Evolutionary conservation across 2,797 vertebrate species (phyloP).

Genomic region (Strix occidentalis): DNA sequence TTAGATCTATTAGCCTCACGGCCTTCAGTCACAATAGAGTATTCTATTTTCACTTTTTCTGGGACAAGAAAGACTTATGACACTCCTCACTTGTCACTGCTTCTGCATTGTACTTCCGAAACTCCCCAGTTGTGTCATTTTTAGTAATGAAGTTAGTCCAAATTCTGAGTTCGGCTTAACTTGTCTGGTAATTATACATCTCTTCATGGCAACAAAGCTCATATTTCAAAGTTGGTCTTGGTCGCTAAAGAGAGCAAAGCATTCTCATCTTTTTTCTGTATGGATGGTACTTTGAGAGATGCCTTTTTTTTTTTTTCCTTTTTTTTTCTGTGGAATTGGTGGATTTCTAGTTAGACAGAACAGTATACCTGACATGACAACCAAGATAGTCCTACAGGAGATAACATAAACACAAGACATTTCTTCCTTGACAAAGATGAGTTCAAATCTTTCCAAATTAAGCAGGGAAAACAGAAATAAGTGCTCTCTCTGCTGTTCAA

Average conservation of each 20-base stretch:
- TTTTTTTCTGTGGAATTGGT: fast-evolving
- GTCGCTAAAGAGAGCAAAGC: fast-evolving
- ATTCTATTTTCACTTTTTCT: not conserved
- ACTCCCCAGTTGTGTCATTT: not conserved
- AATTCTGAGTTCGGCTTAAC: not conserved
- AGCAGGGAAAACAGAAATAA: not conserved
- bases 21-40: not conserved
- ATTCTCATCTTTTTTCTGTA: not conserved
- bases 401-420: not conserved
- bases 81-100: not conserved
- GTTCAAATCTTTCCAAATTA: not conserved
- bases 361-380: not conserved
- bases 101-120: not conserved
- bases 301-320: too few relatives aligned
- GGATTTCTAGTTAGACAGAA: not conserved
- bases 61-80: not conserved
- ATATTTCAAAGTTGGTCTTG: fast-evolving
- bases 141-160: not conserved
- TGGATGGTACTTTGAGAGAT: not conserved
- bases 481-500: not conserved
- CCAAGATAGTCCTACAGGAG: not conserved
- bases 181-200: not conserved
- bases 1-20: not conserved
- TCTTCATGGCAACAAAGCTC: not conserved
- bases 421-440: not conserved